These are phyloP conservation scores for Cairina moschata DNA, from an alignment of 2,113 vertebrate genomes.

Conservation along the genomic window DNA sequence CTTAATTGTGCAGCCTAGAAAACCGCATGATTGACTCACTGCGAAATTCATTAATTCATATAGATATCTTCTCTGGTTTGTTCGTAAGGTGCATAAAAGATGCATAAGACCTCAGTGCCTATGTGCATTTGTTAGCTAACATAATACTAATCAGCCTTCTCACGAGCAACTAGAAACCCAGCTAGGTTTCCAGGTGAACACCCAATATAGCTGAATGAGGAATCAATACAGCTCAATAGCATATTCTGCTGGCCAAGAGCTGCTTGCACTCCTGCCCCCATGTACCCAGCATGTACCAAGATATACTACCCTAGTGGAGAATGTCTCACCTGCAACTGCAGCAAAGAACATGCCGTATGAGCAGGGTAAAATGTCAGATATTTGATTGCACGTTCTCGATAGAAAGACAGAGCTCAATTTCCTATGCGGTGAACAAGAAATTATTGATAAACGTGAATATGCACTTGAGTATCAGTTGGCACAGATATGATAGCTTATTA, in stretches of 20 bases:
- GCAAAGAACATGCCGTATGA: slow-evolving; percentile 12
- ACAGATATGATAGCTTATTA: slow-evolving; percentile 44
- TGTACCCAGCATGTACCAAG: background rate
- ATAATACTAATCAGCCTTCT: slow-evolving; percentile 59
- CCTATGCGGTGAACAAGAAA: slow-evolving; percentile 30
- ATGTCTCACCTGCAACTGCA: background rate
- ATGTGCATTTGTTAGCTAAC: slow-evolving; percentile 60
- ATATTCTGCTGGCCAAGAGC: slow-evolving; percentile 27
- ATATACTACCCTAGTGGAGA: background rate
- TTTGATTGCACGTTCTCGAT: slow-evolving; percentile 31
- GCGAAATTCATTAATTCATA: slow-evolving; percentile 53
- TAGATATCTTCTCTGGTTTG: slow-evolving; percentile 41
- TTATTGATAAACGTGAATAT: slow-evolving; percentile 40
- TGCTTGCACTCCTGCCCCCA: background rate
- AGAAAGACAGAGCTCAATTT: slow-evolving; percentile 60
- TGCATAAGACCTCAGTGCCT: slow-evolving; percentile 37
- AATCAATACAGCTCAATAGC: slow-evolving; percentile 45
- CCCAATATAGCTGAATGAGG: slow-evolving; percentile 46
- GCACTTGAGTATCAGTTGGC: slow-evolving; percentile 14
- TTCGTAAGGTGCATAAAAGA: slow-evolving; percentile 61
- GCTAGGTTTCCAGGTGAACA: slow-evolving; percentile 46
- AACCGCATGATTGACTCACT: slow-evolving; percentile 31
- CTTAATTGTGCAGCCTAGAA: slow-evolving; percentile 26
- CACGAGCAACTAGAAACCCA: slow-evolving; percentile 48
- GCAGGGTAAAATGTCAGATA: slow-evolving; percentile 41